Evolutionary conservation across 1,140 invertebrate genomes (phyloP), one percentile per base, ranked within the genome.

Genomic region (Bombus waltoni): DNA sequence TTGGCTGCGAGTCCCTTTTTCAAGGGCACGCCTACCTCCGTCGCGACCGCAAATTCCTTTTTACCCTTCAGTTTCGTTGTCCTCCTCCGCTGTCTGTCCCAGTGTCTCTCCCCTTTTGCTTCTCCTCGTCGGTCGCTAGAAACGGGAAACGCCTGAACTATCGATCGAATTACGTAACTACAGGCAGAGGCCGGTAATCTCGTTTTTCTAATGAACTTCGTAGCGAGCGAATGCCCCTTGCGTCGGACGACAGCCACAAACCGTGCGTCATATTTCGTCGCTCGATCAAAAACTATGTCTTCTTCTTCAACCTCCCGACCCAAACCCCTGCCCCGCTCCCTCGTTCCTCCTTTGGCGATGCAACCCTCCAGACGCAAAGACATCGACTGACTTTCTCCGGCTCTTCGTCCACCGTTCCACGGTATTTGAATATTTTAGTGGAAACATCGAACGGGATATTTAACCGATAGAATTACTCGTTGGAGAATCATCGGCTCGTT

Each of bases 151-250:
- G 89, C 87, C 84, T 91, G 86, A 90, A 88, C 84, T 90, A 91
- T 91, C 89, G 90, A 91, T 91, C 87, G 90, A 91, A 91, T 91
- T 90, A 90, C 89, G 84, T 90, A 91, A 91, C 87, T 88, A 84
- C 42, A 82, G 71, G 66, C 74, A 71, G 75, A 81, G 83, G 83
- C 80, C 83, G 72, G 87, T 91, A 91, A 91, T 91, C 90, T 90
- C 87, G 87, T 91, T 91, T 88, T 91, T 91, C 87, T 90, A 90
- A 90, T 87, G 87, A 90, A 90, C 89, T 81, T 90, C 81, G 71
- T 76, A 80, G 71, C 88, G 77, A 87, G 75, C 66, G 79, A 81
- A 90, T 77, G 89, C 81, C 80, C 74, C 80, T 72, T 44, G 53
- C 62, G 42, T 66, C 40, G 74, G 4, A 6, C 71, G 40, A 25